phyloP scores from a whole-genome alignment of 1,140 invertebrate species.

The Globodera ellingtonae region DNA sequence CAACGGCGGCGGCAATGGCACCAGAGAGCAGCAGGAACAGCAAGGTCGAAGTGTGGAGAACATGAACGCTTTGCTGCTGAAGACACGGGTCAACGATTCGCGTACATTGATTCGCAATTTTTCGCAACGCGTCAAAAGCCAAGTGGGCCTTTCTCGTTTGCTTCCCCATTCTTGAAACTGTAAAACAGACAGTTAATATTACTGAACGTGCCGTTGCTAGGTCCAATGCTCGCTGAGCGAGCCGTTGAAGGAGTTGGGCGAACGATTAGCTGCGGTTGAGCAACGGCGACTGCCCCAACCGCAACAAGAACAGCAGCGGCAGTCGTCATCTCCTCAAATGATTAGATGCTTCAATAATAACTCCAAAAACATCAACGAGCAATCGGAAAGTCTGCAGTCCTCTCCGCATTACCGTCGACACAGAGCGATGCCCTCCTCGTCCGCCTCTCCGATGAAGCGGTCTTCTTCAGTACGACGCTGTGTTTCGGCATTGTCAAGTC shows the following conservation, averaged over 20 bases:
- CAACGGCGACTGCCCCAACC: neutral
- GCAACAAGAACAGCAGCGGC: neutral
- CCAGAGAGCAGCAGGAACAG: slow-evolving; percentile 3
- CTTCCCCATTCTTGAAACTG: too few relatives aligned
- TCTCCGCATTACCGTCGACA: neutral
- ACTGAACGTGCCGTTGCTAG: neutral
- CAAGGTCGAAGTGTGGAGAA: slow-evolving; percentile 22
- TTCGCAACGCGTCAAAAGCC: slow-evolving; percentile 10
- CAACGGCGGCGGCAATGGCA: neutral
- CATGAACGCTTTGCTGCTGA: slow-evolving; percentile 15
- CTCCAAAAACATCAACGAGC: neutral
- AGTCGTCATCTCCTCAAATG: neutral
- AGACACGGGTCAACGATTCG: neutral
- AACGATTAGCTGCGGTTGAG: neutral
- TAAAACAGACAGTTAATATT: neutral
- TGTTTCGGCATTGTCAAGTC: slow-evolving; percentile 31
- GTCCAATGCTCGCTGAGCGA: slow-evolving; percentile 27
- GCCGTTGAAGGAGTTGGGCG: slow-evolving; percentile 12
- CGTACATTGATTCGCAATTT: slow-evolving; percentile 5
- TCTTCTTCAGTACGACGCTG: slow-evolving; percentile 25
- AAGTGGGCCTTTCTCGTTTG: neutral
- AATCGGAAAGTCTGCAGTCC: neutral
- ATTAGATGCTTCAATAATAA: neutral
- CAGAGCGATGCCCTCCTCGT: neutral
- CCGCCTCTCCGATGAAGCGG: slow-evolving; percentile 10